Base-by-base conservation (phyloP, 1,140 invertebrate genomes). In the Caenorhabditis remanei region DNA sequence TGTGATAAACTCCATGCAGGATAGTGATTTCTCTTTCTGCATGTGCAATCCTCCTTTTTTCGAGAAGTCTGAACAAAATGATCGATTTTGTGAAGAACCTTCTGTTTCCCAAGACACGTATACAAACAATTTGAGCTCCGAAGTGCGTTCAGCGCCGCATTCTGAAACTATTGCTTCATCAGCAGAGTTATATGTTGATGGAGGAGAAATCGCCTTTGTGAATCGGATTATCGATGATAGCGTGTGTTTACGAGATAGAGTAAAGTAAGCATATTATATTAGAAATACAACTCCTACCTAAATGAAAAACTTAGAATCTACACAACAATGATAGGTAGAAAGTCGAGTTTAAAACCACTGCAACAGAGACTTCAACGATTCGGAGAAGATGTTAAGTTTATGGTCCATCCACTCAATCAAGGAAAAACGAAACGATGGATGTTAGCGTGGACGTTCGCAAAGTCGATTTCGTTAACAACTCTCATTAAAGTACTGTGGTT, bases 11-110 rank as follows among this genome's bases (percentile, higher is more conserved):
- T 50, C 48, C 11, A 82, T 65, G 16, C 13, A 41, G 2, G 55
- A 58, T 50, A 41, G 24, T 43, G 21, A 24, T 8, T 82, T 40
- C 48, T 21, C 56, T 14, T 87, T 87, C 56, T 84, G 65, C 43
- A 87, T 87, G 86, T 87, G 86, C 55, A 87, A 87, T 56, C 86
- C 86, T 9, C 86, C 86, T 13, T 87, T 87, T 41, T 87, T 84
- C 82, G 65, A 84, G n/a, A 82, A 83, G 46, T 40, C 9, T 2
- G 75, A 83, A 4, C 7, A 46, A n/a, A 32, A 46, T n/a, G 71
- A 83, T 11, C 53, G n/a, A 32, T 56, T 53, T 79, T 61, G 50
- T 32, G 3, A 82, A 55, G 50, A 55, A 14, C n/a, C 48, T 16
- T 48, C 63, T 1, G 13, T 21, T 14, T 75, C 67, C 9, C 13